phyloP scores from a whole-genome alignment of 2,797 vertebrate species.

The Crotalus adamanteus region DNA sequence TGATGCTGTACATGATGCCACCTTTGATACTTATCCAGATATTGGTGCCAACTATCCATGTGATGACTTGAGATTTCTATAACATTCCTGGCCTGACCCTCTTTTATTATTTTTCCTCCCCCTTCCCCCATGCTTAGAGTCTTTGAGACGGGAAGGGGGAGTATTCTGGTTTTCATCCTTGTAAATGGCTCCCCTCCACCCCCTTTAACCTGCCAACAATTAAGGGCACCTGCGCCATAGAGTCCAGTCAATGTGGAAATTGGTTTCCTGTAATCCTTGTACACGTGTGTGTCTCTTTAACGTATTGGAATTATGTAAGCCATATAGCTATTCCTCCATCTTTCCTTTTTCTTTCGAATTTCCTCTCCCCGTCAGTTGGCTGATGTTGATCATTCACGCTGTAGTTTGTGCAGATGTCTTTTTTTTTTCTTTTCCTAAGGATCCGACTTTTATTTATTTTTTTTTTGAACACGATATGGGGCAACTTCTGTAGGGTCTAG shows the following conservation, averaged over 20 bases:
- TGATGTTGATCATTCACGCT: conserved; percentile 36
- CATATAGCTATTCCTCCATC: conserved; percentile 39
- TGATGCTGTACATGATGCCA: conserved; percentile 47
- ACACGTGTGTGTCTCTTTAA: conserved; percentile 41
- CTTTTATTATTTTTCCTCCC: background rate
- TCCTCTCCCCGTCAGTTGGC: conserved; percentile 35
- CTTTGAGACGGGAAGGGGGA: background rate
- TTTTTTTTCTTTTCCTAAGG: background rate
- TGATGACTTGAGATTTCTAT: conserved; percentile 20
- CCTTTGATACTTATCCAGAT: conserved; percentile 37
- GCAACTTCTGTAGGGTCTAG: background rate
- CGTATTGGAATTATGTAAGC: conserved; percentile 55
- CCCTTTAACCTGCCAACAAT: conserved; percentile 23
- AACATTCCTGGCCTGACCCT: background rate
- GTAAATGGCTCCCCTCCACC: conserved; percentile 47
- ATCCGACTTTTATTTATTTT: background rate
- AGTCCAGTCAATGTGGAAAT: conserved; percentile 46
- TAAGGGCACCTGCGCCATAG: conserved; percentile 30
- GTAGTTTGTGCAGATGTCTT: conserved; percentile 44
- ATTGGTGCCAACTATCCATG: conserved; percentile 54
- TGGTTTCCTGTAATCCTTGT: conserved; percentile 47
- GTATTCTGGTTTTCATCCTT: conserved; percentile 38
- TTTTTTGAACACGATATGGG: background rate
- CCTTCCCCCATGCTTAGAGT: background rate
- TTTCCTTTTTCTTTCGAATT: conserved; percentile 27